Percentiles rank a stretch among this genome's conserved stretches.
These are phyloP conservation scores for Turritopsis dohrnii DNA, from an alignment of 30 jellyfish, hydroid and myxozoan genomes.

Conservation along the genomic window DNA sequence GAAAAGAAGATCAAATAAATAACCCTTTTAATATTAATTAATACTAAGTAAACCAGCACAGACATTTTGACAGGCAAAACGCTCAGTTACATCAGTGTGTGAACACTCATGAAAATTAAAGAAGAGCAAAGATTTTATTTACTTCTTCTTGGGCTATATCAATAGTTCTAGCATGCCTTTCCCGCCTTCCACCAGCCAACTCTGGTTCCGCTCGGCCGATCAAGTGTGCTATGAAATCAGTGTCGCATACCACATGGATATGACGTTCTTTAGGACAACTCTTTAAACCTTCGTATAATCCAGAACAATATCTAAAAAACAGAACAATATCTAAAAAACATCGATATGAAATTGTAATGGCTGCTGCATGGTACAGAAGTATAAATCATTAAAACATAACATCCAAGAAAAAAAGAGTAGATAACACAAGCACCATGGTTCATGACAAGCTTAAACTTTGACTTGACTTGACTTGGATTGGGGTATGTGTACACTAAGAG, in stretches of 20 bases:
- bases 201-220: conserved; percentile 98
- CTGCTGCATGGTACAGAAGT: neutral
- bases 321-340: neutral
- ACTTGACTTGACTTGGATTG: too few species aligned
- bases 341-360: neutral
- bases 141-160: conserved; percentile 98
- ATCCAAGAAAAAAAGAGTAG: neutral
- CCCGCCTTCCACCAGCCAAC: conserved; percentile 93
- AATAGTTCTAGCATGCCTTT: conserved; percentile 92
- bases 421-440: neutral
- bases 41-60: too few species aligned
- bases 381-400: neutral
- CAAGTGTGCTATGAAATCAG: conserved; percentile 88
- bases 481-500: too few species aligned
- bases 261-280: conserved; percentile 96
- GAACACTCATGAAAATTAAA: too few species aligned
- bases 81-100: too few species aligned
- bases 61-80: too few species aligned
- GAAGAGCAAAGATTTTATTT: too few species aligned
- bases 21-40: too few species aligned
- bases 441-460: neutral
- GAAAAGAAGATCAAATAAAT: too few species aligned
- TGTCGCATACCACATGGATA: conserved; percentile 85
- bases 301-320: conserved; percentile 69
- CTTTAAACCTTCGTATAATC: conserved; percentile 80